Conservation (phyloP, 2,888 invertebrate genomes). For the Luperina nickerlii region DNA sequence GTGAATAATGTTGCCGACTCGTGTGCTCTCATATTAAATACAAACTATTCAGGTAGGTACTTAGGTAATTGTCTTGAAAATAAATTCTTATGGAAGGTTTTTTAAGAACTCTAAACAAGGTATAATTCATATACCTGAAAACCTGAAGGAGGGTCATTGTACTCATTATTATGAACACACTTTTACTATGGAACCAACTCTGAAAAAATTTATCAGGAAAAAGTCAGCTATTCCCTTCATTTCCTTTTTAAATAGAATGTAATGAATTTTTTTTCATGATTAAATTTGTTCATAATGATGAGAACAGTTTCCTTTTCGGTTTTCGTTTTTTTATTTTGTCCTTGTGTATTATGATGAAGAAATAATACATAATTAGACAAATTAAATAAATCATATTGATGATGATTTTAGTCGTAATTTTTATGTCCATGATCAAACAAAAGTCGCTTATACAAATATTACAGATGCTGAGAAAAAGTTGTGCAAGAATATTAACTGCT, state of each 20-base stretch:
- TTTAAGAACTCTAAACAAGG: background rate
- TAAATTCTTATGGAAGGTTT: background rate
- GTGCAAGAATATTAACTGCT: slow-evolving; percentile 36
- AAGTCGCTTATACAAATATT: background rate
- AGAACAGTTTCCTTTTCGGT: too few species aligned
- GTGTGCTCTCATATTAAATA: slow-evolving; percentile 24
- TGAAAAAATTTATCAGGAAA: background rate
- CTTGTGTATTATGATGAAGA: background rate
- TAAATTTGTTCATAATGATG: background rate
- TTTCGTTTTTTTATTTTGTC: background rate
- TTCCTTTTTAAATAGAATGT: background rate
- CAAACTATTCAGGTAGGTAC: slow-evolving; percentile 32
- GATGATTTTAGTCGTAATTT: background rate
- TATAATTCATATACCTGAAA: background rate
- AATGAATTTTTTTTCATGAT: too few species aligned
- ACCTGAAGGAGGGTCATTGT: background rate
- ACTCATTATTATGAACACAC: background rate
- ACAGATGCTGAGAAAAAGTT: slow-evolving; percentile 32
- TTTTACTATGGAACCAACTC: background rate
- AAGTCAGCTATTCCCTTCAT: background rate
- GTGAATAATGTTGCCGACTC: slow-evolving; percentile 20
- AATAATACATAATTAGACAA: background rate
- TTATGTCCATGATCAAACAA: background rate
- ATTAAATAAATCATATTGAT: background rate
- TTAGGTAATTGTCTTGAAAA: background rate